Evolutionary conservation across 2,797 vertebrate genomes (phyloP), one percentile per base, ranked within the genome.

Genomic region (Hemitrygon akajei): DNA sequence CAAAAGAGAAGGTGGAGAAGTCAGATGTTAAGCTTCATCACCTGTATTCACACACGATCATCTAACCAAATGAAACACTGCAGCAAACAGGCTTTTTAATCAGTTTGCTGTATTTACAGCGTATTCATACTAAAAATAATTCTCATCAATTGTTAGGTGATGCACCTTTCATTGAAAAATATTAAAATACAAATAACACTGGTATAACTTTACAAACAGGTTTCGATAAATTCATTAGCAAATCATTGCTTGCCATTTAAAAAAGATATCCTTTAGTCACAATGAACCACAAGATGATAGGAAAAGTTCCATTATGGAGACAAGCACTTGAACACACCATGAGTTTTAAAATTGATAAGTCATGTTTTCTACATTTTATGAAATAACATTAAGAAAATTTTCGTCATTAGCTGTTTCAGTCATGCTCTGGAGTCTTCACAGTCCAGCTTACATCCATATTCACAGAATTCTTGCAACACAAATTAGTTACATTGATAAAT

Each of bases 141-240:
- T 89, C 60, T 89, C 86, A 89, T n/a, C 86, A 37, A 82, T 47
- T 82, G 58, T 69, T 69, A 89, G 86, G 86, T 89, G 86, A 89
- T 34, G 86, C 86, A 89, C 86, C 86, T 89, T 89, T 89, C 86
- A 89, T 89, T 66, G 86, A 89, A 89, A 89, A 89, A 66, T 89
- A 89, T 89, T 89, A 69, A 89, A 89, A 89, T 89, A 89, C 86
- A 89, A 89, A 69, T 89, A 89, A 89, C 86, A 89, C 86, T 89
- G 86, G n/a, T 89, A 69, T 89, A 69, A 89, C 86, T 89, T 89
- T 89, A 89, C 86, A 89, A 89, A 89, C 86, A 66, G 60, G 86
- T 69, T 89, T 63, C 34, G n/a, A 87, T 87, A 89, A 89, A 66
- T 89, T 89, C 86, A 89, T 66, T 37, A 89, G 86, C 86, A 89